These are phyloP conservation scores for Dasyprocta punctata DNA, from an alignment of 2,113 vertebrate genomes.

Conservation along the genomic window DNA sequence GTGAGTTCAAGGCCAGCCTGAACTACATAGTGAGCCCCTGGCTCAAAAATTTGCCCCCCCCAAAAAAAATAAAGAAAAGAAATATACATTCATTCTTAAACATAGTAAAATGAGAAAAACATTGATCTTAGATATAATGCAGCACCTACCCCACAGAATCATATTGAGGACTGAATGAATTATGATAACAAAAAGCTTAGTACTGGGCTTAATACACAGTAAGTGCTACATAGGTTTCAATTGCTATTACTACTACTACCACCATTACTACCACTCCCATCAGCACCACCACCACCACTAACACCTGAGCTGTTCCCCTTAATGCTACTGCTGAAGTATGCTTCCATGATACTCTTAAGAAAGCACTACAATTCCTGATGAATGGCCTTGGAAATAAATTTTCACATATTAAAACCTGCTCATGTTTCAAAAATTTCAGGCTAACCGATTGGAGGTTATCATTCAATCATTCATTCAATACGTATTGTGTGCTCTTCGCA, in stretches of 20 bases:
- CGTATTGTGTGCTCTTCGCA: not conserved
- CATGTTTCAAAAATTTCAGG: conserved; percentile 23
- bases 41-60: not conserved
- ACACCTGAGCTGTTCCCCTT: not conserved
- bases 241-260: not conserved
- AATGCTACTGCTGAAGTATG: not conserved
- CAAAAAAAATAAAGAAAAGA: not conserved
- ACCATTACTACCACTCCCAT: too few species aligned
- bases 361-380: not conserved
- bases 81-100: conserved; percentile 2
- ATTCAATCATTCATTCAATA: conserved; percentile 36
- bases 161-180: not conserved
- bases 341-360: not conserved
- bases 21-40: not conserved
- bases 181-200: not conserved
- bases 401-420: not conserved
- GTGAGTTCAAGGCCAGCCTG: not conserved
- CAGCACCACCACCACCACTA: not conserved
- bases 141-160: not conserved
- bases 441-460: not conserved
- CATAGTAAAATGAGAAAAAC: conserved; percentile 8
- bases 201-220: not conserved
- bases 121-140: not conserved
- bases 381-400: not conserved
- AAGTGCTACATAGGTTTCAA: not conserved